Evolutionary conservation across 1,140 invertebrate genomes (phyloP).

Genomic region (Apocrypta bakeri): DNA sequence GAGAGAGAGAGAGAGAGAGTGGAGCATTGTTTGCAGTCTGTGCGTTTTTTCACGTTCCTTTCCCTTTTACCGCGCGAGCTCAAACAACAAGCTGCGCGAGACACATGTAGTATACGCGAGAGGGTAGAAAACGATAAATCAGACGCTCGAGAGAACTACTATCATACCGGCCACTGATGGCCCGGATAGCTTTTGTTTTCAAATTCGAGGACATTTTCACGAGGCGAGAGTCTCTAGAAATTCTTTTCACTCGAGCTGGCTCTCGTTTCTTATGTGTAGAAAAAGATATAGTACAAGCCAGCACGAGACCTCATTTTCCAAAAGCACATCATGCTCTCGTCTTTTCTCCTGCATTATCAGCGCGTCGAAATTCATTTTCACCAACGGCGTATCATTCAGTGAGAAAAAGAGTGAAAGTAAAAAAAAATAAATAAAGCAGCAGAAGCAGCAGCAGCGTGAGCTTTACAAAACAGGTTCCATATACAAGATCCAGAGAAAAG

Average conservation of each 20-base stretch:
- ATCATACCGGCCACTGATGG: neutral
- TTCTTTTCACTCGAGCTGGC: neutral
- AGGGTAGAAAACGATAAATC: conserved; percentile 14
- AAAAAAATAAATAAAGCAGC: neutral
- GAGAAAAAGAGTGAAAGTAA: neutral
- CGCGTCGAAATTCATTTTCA: conserved; percentile 15
- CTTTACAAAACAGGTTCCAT: conserved; percentile 36
- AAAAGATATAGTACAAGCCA: neutral
- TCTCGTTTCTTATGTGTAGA: neutral
- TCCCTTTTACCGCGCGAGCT: conserved; percentile 26
- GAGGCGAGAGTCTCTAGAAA: neutral
- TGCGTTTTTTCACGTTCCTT: conserved; percentile 32
- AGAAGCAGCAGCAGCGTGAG: neutral
- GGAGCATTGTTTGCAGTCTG: conserved; percentile 61
- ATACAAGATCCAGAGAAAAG: conserved; percentile 30
- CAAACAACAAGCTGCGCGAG: conserved; percentile 3
- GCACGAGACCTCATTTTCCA: neutral
- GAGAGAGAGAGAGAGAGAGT: conserved; percentile 42
- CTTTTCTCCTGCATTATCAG: neutral
- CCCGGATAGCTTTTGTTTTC: neutral
- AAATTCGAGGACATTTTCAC: neutral
- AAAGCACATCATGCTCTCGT: neutral
- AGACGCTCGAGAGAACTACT: neutral
- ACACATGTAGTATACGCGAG: neutral
- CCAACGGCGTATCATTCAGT: too few relatives aligned